Base-by-base conservation (phyloP, 1,140 invertebrate species). In the Drosophila nasuta region DNA sequence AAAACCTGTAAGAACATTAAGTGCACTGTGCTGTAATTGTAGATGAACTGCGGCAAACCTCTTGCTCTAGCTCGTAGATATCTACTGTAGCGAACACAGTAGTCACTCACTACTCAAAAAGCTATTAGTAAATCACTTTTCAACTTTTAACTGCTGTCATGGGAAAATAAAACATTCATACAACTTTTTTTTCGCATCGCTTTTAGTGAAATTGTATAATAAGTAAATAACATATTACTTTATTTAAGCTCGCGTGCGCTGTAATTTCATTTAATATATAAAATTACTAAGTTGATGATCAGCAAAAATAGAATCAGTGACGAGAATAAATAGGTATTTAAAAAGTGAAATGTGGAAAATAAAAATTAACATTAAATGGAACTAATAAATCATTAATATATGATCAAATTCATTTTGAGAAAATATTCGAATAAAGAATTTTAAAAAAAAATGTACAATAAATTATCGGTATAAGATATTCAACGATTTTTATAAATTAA, bases 1-100 rank as follows among this genome's bases (percentile, higher is more conserved):
- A 46, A 45, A 33, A 56, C 38, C 20, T 6, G 38, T 45, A 46
- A 59, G 57, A 59, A 59, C 41, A 20, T 46, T 28, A 57, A 57
- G 35, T 57, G 33, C 15, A 38, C 35, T 38, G 35, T 13, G 49
- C 35, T 13, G 49, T 30, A 11, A 13, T 13, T 43, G 41, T 43
- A 43, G n/a, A 43, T 43, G 35, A 38, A 38, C 35, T 38, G 7
- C 33, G 3, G n/a, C 41, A 13, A 43, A 13, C n/a, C 4, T 11
- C n/a, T 4, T 38, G 35, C 20, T 25, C 3, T 3, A 25, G 20
- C 20, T 25, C 4, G 20, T 25, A n/a, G 41, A n/a, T 43, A 13
- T n/a, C 41, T 43, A 25, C 20, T 25, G 3, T 25, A 13, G 41
- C 41, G 41, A 43, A 43, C 13, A 43, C 41, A 13, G 11, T 43